Evolutionary conservation across 92 coral and sea anemone species (phyloP).

Genomic region (Umimayanthus chanpuru): DNA sequence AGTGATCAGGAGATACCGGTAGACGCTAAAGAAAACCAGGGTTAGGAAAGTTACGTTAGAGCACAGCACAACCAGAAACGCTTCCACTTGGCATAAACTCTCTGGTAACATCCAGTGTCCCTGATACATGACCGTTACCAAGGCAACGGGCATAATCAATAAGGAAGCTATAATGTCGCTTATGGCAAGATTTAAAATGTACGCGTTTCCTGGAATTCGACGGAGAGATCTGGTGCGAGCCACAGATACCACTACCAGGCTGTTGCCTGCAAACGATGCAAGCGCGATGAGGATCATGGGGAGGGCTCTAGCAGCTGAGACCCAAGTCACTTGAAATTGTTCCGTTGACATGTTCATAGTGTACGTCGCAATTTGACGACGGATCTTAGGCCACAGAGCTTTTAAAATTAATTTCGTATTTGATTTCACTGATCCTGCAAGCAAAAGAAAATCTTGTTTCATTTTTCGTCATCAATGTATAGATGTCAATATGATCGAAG

Average conservation of each 20-base stretch:
- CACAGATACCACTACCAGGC: slow-evolving; percentile 67
- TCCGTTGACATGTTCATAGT: slow-evolving; percentile 15
- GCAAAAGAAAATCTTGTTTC: neutral
- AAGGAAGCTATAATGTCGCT: slow-evolving; percentile 71
- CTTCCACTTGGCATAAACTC: slow-evolving; percentile 60
- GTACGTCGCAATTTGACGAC: neutral
- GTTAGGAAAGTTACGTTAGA: slow-evolving; percentile 73
- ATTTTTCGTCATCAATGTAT: neutral
- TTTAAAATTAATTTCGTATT: neutral
- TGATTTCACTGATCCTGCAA: neutral
- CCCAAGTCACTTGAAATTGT: slow-evolving; percentile 43
- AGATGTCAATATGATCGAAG: neutral
- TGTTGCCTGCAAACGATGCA: slow-evolving; percentile 70
- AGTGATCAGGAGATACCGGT: slow-evolving; percentile 67
- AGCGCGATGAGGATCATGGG: slow-evolving; percentile 76
- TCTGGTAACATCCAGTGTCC: slow-evolving; percentile 66
- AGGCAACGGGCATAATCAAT: slow-evolving; percentile 66
- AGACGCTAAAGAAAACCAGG: slow-evolving; percentile 65
- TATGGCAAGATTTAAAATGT: slow-evolving; percentile 69
- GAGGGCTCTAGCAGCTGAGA: slow-evolving; percentile 57
- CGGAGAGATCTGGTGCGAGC: slow-evolving; percentile 66
- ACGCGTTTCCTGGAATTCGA: slow-evolving; percentile 71
- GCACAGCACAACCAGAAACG: slow-evolving; percentile 56
- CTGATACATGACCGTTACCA: slow-evolving; percentile 53
- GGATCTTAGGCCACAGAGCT: neutral